Conservation (phyloP, 2,113 vertebrate species). For the Pangasianodon gigas region DNA sequence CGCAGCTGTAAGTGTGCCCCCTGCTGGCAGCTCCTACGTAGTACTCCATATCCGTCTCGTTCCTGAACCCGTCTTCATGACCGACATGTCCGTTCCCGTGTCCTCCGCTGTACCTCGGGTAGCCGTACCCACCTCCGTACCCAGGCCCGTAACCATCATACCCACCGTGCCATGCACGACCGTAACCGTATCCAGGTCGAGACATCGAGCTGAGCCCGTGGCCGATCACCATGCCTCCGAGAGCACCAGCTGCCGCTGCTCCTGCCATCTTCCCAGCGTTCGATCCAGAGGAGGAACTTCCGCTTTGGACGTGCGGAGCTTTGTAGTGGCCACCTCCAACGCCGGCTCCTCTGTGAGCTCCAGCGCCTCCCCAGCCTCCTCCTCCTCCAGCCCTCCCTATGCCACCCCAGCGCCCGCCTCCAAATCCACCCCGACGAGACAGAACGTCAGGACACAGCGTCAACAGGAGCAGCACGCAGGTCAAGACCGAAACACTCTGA, state of each 20-base stretch:
- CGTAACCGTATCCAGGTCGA: conserved; percentile 44
- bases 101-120: conserved; percentile 22
- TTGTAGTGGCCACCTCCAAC: conserved; percentile 5
- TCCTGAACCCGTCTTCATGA: background rate
- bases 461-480: conserved; percentile 39
- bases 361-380: conserved; percentile 8
- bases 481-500: background rate
- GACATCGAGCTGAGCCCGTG: conserved; percentile 50
- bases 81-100: background rate
- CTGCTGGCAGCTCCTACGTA: conserved; percentile 12
- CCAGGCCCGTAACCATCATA: background rate
- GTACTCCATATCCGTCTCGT: conserved; percentile 51
- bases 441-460: conserved; percentile 17
- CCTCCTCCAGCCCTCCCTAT: background rate
- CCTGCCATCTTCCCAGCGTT: conserved; percentile 45
- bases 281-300: conserved; percentile 34
- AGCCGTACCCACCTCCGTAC: background rate
- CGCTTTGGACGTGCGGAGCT: background rate
- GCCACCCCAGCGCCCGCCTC: conserved; percentile 28
- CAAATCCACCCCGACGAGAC: conserved; percentile 40
- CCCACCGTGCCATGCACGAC: background rate
- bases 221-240: conserved; percentile 51
- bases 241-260: conserved; percentile 46
- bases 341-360: conserved; percentile 27
- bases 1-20: conserved; percentile 12